These are phyloP conservation scores for Laterallus jamaicensis DNA, from an alignment of 2,113 vertebrate species.

Conservation along the genomic window DNA sequence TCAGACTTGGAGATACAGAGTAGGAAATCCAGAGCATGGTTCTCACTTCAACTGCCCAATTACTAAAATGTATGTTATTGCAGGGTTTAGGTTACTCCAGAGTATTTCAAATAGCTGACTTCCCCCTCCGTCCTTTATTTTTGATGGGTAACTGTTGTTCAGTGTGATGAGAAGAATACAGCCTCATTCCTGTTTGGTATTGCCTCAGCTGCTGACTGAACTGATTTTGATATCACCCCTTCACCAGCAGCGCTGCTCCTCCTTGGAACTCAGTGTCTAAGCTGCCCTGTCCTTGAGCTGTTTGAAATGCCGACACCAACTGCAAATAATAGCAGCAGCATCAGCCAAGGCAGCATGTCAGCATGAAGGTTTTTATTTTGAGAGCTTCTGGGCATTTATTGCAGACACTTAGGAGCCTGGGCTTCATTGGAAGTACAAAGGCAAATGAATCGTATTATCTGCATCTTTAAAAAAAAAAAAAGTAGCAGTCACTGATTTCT, in stretches of 20 bases:
- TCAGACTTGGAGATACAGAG: not conserved
- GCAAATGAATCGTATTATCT: not conserved
- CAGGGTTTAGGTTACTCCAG: not conserved
- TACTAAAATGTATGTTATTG: not conserved
- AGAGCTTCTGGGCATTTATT: not conserved
- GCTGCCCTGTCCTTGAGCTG: not conserved
- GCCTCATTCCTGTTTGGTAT: not conserved
- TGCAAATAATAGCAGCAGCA: slow-evolving; percentile 11
- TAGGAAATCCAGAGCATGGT: not conserved
- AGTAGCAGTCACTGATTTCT: not conserved
- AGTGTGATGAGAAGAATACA: not conserved
- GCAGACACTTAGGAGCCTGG: not conserved
- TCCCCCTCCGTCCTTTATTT: not conserved
- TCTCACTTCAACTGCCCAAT: not conserved
- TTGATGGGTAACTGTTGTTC: not conserved
- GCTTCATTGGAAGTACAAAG: not conserved
- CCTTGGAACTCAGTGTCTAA: not conserved
- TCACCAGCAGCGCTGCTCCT: not conserved
- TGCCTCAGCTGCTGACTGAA: not conserved
- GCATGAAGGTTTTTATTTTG: slow-evolving; percentile 10
- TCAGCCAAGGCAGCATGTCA: not conserved
- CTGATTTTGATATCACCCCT: not conserved
- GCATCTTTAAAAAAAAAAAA: not conserved
- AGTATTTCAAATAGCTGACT: not conserved
- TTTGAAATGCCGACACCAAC: not conserved